Evolutionary conservation across 2,113 vertebrate genomes (phyloP).

Genomic region (Peromyscus californicus): DNA sequence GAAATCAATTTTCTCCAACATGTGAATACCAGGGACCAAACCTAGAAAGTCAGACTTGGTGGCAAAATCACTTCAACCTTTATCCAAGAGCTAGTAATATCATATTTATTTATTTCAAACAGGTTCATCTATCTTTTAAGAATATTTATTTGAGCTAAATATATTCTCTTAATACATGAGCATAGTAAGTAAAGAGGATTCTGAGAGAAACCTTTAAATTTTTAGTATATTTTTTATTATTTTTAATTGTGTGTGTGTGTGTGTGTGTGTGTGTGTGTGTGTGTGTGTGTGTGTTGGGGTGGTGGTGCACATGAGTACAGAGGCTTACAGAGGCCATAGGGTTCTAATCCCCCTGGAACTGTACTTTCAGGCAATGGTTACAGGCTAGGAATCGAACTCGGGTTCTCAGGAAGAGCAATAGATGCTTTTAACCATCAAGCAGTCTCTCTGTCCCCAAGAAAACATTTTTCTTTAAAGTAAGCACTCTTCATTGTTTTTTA

Average conservation of each 20-base stretch:
- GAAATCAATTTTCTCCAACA: neutral
- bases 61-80: too few species aligned
- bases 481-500: slow-evolving; percentile 6
- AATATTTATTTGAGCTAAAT: slow-evolving; percentile 46
- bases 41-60: neutral
- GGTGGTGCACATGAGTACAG: neutral
- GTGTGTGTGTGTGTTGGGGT: neutral
- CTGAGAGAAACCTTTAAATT: neutral
- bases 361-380: neutral
- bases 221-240: neutral
- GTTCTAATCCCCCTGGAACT: neutral
- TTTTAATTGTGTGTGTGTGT: neutral
- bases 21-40: neutral
- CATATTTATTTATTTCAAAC: slow-evolving; percentile 19
- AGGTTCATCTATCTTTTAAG: neutral
- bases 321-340: neutral
- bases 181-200: neutral
- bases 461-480: slow-evolving; percentile 24
- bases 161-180: slow-evolving; percentile 31
- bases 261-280: neutral
- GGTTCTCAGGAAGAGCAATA: neutral
- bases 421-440: neutral
- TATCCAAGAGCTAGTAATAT: neutral
- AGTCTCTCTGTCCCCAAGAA: neutral
- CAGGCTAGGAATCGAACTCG: neutral